Evolutionary conservation across 35 echinoderm and acorn worm species (phyloP).

Genomic region (Heliocidaris erythrogramma): DNA sequence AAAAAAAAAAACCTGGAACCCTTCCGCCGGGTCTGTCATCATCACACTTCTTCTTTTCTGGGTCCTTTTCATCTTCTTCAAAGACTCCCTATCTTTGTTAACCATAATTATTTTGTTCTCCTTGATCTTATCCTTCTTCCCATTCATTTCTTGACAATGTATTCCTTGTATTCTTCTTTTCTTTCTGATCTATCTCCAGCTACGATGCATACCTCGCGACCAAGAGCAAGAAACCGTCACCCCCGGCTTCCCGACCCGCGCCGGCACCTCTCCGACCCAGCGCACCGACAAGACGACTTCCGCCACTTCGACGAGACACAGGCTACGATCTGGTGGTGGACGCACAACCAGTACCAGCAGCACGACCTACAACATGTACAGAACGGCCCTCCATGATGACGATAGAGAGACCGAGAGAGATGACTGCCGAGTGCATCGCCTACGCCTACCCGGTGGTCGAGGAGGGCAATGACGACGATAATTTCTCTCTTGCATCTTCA

Average conservation of each 20-base stretch:
- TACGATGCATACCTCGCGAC: not conserved
- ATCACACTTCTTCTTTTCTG: no score
- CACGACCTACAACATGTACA: not conserved
- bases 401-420: not conserved
- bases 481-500: not conserved
- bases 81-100: no score
- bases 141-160: no score
- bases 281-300: not conserved
- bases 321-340: not conserved
- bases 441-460: not conserved
- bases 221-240: not conserved
- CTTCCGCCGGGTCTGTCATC: no score
- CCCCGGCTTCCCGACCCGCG: not conserved
- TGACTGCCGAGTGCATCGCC: not conserved
- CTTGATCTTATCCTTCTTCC: no score
- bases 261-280: not conserved
- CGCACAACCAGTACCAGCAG: not conserved
- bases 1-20: no score
- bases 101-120: no score
- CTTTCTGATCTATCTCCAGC: not conserved
- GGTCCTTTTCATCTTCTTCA: no score
- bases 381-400: not conserved
- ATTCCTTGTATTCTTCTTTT: no score
- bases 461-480: not conserved
- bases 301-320: not conserved